A percentile compares a stretch with the other conserved stretches of the same genome.
These are phyloP conservation scores for Stictocephala bisonia DNA, from an alignment of 2,888 invertebrate species.

Conservation along the genomic window DNA sequence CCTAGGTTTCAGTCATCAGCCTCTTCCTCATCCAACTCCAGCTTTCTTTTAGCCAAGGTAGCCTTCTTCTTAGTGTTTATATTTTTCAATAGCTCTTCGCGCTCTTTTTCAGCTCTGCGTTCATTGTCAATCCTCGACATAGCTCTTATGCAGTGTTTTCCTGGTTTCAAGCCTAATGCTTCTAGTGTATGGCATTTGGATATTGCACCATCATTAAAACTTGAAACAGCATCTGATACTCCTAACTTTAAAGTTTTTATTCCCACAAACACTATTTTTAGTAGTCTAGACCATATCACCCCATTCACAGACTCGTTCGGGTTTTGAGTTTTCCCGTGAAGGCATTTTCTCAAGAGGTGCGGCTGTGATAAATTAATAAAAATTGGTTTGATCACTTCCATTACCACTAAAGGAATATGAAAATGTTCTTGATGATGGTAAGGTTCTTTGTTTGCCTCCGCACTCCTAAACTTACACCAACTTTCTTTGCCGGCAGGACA, in stretches of 20 bases:
- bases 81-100: no score
- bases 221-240: slow-evolving; percentile 41
- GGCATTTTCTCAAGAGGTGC: slow-evolving; percentile 33
- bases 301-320: slow-evolving; percentile 39
- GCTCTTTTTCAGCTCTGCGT: no score
- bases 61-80: no score
- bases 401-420: slow-evolving; percentile 23
- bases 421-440: slow-evolving; percentile 29
- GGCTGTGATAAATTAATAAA: slow-evolving; percentile 29
- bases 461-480: slow-evolving; percentile 55
- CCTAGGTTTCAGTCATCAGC: no score
- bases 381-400: slow-evolving; percentile 27
- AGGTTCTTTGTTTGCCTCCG: background rate
- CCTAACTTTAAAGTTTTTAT: slow-evolving; percentile 43
- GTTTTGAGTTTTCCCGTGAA: slow-evolving; percentile 45
- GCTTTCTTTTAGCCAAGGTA: no score
- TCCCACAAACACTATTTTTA: slow-evolving; percentile 45
- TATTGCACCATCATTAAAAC: slow-evolving; percentile 39
- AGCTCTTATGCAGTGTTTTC: slow-evolving; percentile 22
- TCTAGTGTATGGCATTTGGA: slow-evolving; percentile 25
- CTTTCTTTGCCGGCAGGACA: slow-evolving; percentile 55
- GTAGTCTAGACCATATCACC: slow-evolving; percentile 42
- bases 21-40: no score
- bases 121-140: no score
- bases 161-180: slow-evolving; percentile 18